Percentiles rank a stretch among this genome's conserved stretches.
Conservation (phyloP, 92 coral and sea anemone genomes). For the Parazoanthus atlanticus region DNA sequence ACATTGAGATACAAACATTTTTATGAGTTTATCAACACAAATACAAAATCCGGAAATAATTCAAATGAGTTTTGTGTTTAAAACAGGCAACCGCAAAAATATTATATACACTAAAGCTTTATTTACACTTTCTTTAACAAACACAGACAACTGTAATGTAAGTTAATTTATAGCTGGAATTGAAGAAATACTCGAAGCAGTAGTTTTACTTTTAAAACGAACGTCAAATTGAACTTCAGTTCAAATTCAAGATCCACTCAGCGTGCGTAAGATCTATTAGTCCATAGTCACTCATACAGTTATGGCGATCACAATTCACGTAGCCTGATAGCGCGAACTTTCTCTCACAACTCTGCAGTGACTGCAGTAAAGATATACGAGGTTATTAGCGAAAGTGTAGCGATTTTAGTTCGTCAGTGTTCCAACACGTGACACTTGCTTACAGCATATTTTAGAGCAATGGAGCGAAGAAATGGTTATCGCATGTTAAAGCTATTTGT, state of each 20-base stretch:
- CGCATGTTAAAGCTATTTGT: slow-evolving; percentile 23
- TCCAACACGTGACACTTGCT: background rate
- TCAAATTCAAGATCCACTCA: background rate
- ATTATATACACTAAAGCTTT: background rate
- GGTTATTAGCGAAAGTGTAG: background rate
- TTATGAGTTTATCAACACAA: slow-evolving; percentile 42
- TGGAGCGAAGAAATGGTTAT: slow-evolving; percentile 22
- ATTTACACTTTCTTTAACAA: slow-evolving; percentile 3
- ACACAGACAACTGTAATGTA: background rate
- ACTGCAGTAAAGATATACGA: background rate
- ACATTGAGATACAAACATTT: slow-evolving; percentile 42
- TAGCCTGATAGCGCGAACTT: background rate
- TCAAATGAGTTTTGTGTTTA: slow-evolving; percentile 1
- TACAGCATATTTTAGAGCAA: background rate
- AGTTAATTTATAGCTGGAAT: slow-evolving; percentile 42
- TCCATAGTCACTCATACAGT: background rate
- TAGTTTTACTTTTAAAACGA: background rate
- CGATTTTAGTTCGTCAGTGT: background rate
- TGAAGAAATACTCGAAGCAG: slow-evolving; percentile 49
- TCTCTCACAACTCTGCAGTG: background rate
- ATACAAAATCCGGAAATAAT: slow-evolving; percentile 33
- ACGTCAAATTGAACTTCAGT: background rate
- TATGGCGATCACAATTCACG: background rate
- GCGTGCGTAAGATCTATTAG: background rate
- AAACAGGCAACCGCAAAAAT: background rate